Conservation (phyloP, 2,797 vertebrate species). For the Salmo trutta region DNA sequence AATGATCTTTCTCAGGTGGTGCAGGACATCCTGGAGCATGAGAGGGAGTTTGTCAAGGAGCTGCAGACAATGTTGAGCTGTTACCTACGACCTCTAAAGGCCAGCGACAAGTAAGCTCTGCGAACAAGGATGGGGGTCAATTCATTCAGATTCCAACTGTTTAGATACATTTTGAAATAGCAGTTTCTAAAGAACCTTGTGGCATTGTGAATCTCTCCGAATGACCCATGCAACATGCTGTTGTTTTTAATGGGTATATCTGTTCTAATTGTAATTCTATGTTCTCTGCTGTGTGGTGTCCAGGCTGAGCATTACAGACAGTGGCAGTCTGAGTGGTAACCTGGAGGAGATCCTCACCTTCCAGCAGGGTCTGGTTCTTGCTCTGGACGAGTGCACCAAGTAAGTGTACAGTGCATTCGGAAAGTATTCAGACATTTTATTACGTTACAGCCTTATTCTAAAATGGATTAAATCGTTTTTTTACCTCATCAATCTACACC, state of each 20-base stretch:
- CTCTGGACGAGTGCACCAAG: slow-evolving; percentile 94
- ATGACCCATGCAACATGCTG: neutral
- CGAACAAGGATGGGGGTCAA: neutral
- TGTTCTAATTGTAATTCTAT: neutral
- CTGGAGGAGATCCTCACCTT: slow-evolving; percentile 92
- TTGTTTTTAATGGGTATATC: neutral
- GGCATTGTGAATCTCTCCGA: too few species aligned
- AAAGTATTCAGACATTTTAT: slow-evolving; percentile 31
- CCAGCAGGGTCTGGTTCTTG: slow-evolving; percentile 89
- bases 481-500: too few species aligned
- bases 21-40: slow-evolving; percentile 95
- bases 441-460: too few species aligned
- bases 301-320: slow-evolving; percentile 85
- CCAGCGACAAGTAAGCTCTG: slow-evolving; percentile 91
- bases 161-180: neutral
- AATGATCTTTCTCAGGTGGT: slow-evolving; percentile 80
- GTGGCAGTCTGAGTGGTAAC: slow-evolving; percentile 85
- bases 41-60: slow-evolving; percentile 95
- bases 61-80: slow-evolving; percentile 87
- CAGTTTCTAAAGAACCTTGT: too few species aligned
- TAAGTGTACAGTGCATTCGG: slow-evolving; percentile 58
- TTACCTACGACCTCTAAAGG: slow-evolving; percentile 91
- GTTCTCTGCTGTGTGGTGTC: neutral
- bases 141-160: neutral
- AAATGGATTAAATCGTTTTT: too few species aligned